phyloP scores from a whole-genome alignment of 2,888 invertebrate species.

The Heliconius charithonia region DNA sequence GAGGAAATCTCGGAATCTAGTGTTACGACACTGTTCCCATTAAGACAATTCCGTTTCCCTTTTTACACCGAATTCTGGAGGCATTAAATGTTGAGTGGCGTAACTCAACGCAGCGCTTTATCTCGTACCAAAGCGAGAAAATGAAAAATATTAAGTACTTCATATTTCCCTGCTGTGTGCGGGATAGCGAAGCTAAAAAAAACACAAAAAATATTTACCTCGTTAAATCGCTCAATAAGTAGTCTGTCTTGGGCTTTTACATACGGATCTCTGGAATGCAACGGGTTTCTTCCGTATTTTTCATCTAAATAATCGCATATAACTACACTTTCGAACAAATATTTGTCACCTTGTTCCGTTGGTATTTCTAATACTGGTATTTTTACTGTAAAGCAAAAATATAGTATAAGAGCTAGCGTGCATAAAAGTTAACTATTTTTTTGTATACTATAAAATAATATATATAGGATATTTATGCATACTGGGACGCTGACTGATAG shows the following conservation, averaged over 20 bases:
- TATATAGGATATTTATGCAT: background rate
- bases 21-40: no score
- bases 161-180: no score
- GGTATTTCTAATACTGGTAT: constrained; percentile 91
- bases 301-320: constrained; percentile 93
- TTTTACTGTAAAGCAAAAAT: constrained; percentile 77
- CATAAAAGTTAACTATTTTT: background rate
- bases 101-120: background rate
- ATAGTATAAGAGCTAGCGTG: background rate
- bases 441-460: background rate
- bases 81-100: background rate
- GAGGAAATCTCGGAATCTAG: no score
- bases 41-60: no score
- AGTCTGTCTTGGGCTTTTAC: constrained; percentile 89
- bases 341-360: constrained; percentile 82
- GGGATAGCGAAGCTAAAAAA: no score
- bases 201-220: constrained; percentile 61
- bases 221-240: constrained; percentile 88
- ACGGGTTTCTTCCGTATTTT: constrained; percentile 85
- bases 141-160: background rate
- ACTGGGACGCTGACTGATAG: background rate
- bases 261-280: constrained; percentile 87
- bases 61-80: no score
- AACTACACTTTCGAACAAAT: constrained; percentile 90
- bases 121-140: no score